Conservation (phyloP, 2,888 invertebrate genomes). For the Idaea aversata region DNA sequence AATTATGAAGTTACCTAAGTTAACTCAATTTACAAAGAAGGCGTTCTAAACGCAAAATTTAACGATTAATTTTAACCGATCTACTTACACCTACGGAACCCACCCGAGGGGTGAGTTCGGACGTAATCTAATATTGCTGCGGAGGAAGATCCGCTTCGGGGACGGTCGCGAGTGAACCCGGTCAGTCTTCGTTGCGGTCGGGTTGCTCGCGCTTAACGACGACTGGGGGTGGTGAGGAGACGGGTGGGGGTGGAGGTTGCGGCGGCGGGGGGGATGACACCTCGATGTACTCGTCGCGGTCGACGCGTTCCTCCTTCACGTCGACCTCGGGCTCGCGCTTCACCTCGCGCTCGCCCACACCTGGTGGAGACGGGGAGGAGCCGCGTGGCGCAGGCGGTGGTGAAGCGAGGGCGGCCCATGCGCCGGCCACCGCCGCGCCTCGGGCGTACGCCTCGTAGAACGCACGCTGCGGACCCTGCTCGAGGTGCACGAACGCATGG, state of each 20-base stretch:
- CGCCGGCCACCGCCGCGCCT: constrained; percentile 71
- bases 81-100: constrained; percentile 53
- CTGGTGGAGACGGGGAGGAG: constrained; percentile 32
- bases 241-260: constrained; percentile 38
- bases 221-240: constrained; percentile 39
- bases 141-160: constrained; percentile 59
- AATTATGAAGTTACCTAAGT: constrained; percentile 26
- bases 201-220: constrained; percentile 68
- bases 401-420: constrained; percentile 62
- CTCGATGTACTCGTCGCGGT: constrained; percentile 67
- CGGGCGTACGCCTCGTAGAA: constrained; percentile 74
- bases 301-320: constrained; percentile 71
- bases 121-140: constrained; percentile 79
- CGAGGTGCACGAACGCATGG: constrained; percentile 84
- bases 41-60: constrained; percentile 76
- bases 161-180: constrained; percentile 26
- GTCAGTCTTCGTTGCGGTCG: constrained; percentile 56
- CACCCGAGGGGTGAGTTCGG: constrained; percentile 54
- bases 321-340: constrained; percentile 67
- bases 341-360: constrained; percentile 35
- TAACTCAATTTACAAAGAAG: constrained; percentile 52
- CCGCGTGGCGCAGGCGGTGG: constrained; percentile 29
- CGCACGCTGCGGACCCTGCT: constrained; percentile 75
- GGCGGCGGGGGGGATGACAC: constrained; percentile 68
- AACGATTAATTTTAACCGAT: constrained; percentile 58